These are phyloP conservation scores for Rhinolophus ferrumequinum DNA, from an alignment of 2,113 vertebrate genomes.

Conservation along the genomic window DNA sequence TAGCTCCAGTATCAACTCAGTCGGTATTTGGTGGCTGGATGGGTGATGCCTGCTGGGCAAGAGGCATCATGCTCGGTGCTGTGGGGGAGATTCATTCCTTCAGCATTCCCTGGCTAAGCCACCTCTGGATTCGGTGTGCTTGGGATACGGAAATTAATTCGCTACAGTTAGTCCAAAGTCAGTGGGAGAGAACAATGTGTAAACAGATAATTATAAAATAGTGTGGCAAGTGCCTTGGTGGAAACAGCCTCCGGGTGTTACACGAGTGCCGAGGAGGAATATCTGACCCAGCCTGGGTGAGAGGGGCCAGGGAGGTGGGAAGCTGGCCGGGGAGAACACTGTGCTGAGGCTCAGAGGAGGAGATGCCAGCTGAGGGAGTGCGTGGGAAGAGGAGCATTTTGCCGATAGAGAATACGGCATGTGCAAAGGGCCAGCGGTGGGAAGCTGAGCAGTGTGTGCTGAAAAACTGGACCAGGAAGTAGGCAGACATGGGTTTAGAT, in stretches of 20 bases:
- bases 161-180: background rate
- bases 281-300: background rate
- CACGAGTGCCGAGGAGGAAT: background rate
- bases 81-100: background rate
- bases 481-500: background rate
- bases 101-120: background rate
- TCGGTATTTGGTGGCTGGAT: background rate
- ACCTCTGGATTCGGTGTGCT: background rate
- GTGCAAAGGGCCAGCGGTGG: background rate
- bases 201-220: slow-evolving; percentile 3
- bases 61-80: background rate
- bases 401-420: background rate
- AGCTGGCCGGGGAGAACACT: background rate
- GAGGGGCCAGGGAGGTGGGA: background rate
- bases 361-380: background rate
- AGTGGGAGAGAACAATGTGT: background rate
- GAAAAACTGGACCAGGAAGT: background rate
- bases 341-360: background rate
- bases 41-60: background rate
- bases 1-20: background rate
- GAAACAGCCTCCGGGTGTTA: background rate
- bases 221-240: background rate
- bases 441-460: background rate
- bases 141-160: background rate
- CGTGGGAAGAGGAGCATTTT: background rate